A percentile compares a stretch with the other conserved stretches of the same genome.
These are phyloP conservation scores for Parambassis ranga DNA, from an alignment of 2,797 vertebrate species.

Conservation along the genomic window DNA sequence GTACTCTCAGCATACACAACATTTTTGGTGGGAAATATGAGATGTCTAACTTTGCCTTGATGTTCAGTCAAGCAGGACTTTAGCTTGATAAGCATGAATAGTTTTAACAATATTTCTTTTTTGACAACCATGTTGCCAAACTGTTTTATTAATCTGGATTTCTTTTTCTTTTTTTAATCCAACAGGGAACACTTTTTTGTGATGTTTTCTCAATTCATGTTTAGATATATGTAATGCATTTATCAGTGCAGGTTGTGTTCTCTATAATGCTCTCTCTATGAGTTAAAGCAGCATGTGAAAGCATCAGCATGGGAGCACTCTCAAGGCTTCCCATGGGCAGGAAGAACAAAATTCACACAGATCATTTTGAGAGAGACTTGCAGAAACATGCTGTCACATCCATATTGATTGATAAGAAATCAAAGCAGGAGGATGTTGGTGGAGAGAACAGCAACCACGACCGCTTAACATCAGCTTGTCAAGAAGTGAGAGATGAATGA, in stretches of 20 bases:
- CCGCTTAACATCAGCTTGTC: slow-evolving; percentile 24
- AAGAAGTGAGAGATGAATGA: slow-evolving; percentile 17
- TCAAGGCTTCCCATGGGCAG: slow-evolving; percentile 7
- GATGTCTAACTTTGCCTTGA: slow-evolving; percentile 27
- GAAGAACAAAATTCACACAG: neutral
- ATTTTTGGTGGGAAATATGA: neutral
- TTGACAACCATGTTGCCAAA: neutral
- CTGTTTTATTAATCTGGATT: slow-evolving; percentile 23
- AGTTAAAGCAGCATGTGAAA: slow-evolving; percentile 13
- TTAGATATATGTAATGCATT: neutral
- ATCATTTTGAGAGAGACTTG: slow-evolving; percentile 35
- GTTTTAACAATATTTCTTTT: slow-evolving; percentile 11
- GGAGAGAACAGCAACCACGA: slow-evolving; percentile 6
- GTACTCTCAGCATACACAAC: slow-evolving; percentile 5
- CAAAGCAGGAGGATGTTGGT: slow-evolving; percentile 25
- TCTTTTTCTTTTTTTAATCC: slow-evolving; percentile 5
- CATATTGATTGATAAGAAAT: slow-evolving; percentile 52
- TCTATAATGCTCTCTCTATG: neutral
- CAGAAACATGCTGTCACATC: slow-evolving; percentile 35
- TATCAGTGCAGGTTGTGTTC: slow-evolving; percentile 8
- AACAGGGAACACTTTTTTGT: neutral
- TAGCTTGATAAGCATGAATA: slow-evolving; percentile 32
- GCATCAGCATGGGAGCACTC: neutral
- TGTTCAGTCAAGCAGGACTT: slow-evolving; percentile 33
- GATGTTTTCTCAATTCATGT: neutral